A percentile compares a stretch with the other conserved stretches of the same genome.
phyloP scores from a whole-genome alignment of 2,113 vertebrate genomes.

The Nematolebias whitei region DNA sequence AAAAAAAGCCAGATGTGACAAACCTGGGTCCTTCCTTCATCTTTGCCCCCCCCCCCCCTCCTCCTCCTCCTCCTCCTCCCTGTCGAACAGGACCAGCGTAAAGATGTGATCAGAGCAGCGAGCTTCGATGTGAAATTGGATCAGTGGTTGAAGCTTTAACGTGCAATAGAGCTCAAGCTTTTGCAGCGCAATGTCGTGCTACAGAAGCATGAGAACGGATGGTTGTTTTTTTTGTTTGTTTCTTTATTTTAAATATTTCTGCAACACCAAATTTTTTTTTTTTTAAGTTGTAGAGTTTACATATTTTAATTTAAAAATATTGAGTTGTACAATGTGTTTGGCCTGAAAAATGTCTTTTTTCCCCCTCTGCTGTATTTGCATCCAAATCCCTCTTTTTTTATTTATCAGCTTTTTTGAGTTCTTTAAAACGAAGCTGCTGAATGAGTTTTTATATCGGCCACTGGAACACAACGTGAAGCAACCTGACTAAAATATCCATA shows the following conservation, averaged over 20 bases:
- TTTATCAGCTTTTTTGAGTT: slow-evolving; percentile 7
- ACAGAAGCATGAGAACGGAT: slow-evolving; percentile 37
- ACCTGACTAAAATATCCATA: slow-evolving; percentile 20
- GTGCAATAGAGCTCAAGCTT: slow-evolving; percentile 64
- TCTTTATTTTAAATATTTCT: slow-evolving; percentile 56
- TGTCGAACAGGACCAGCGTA: slow-evolving; percentile 12
- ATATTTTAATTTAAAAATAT: slow-evolving; percentile 60
- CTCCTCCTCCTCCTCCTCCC: background rate
- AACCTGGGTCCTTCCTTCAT: too few species aligned
- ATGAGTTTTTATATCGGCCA: slow-evolving; percentile 31
- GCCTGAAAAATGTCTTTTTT: slow-evolving; percentile 6
- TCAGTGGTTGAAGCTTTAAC: slow-evolving; percentile 54
- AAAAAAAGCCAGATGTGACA: slow-evolving; percentile 38
- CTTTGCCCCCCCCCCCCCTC: background rate
- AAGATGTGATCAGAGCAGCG: slow-evolving; percentile 8
- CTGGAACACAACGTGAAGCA: slow-evolving; percentile 45
- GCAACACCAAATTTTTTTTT: slow-evolving; percentile 67
- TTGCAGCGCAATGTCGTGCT: slow-evolving; percentile 62
- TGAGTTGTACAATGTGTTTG: slow-evolving; percentile 35
- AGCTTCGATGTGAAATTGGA: slow-evolving; percentile 1
- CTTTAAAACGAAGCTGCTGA: slow-evolving; percentile 19
- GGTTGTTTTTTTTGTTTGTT: slow-evolving; percentile 38
- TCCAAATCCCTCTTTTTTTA: slow-evolving; percentile 29
- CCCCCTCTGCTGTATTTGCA: slow-evolving; percentile 35
- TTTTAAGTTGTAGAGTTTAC: slow-evolving; percentile 70